Conservation (phyloP, 2,113 vertebrate genomes). For the Raja brachyura region DNA sequence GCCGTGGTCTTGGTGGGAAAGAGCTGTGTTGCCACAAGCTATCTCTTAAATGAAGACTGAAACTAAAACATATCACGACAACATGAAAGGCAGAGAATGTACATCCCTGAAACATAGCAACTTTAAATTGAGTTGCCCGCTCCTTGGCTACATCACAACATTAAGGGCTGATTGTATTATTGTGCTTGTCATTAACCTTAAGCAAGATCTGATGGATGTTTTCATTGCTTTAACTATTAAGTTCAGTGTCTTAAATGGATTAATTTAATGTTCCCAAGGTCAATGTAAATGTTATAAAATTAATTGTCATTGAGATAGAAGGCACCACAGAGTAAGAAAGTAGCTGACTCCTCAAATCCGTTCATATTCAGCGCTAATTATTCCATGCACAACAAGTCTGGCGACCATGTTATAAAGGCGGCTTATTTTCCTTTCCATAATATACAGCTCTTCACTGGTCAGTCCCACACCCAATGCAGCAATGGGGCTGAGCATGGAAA, state of each 20-base stretch:
- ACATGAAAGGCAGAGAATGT: too few species aligned
- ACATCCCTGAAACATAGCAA: background rate
- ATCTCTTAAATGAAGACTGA: too few species aligned
- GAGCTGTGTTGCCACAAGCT: too few species aligned
- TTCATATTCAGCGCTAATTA: slow-evolving; percentile 1
- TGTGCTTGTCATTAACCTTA: background rate
- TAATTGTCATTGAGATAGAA: background rate
- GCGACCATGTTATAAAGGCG: background rate
- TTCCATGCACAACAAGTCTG: background rate
- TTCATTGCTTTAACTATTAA: background rate
- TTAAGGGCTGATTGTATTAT: background rate
- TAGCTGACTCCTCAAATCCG: background rate
- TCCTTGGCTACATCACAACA: too few species aligned
- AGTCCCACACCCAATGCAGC: background rate
- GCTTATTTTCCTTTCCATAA: background rate
- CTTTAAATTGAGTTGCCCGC: background rate
- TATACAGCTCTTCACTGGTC: background rate
- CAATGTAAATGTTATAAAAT: background rate
- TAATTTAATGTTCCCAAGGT: background rate
- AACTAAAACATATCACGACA: too few species aligned
- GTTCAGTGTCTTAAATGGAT: background rate
- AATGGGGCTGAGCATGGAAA: background rate
- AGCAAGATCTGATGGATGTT: background rate
- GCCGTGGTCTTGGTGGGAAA: too few species aligned
- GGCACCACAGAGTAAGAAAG: background rate